phyloP scores from a whole-genome alignment of 2,888 invertebrate genomes.

The Agonopterix subpropinquella region DNA sequence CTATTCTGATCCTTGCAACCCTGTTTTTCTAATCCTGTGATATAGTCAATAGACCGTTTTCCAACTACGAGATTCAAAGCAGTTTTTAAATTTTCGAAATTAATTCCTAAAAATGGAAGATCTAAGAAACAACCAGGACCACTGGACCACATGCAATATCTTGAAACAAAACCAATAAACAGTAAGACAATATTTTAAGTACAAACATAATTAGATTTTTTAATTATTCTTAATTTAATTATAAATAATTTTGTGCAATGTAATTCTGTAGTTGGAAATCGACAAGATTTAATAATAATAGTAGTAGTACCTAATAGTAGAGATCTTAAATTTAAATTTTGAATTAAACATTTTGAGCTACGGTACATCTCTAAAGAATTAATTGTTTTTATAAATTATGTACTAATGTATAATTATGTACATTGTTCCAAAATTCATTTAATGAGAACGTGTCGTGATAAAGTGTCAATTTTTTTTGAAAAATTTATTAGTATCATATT shows the following conservation, averaged over 20 bases:
- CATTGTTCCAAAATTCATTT: constrained; percentile 59
- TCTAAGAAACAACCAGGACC: too few relatives aligned
- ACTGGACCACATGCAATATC: too few relatives aligned
- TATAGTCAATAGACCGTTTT: constrained; percentile 41
- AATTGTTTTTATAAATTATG: constrained; percentile 29
- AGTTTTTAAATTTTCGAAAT: too few relatives aligned
- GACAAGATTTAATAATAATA: constrained; percentile 29
- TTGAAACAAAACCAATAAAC: too few relatives aligned
- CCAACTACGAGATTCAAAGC: constrained; percentile 33
- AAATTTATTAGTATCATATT: constrained; percentile 24
- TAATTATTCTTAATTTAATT: not conserved
- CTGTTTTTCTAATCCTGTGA: constrained; percentile 67
- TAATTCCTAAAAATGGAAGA: too few relatives aligned
- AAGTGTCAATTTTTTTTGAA: constrained; percentile 22
- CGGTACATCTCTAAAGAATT: constrained; percentile 54
- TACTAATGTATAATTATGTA: constrained; percentile 60
- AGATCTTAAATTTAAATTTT: constrained; percentile 50
- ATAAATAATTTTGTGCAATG: not conserved
- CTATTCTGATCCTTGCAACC: constrained; percentile 48
- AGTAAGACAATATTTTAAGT: too few relatives aligned
- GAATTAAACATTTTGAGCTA: constrained; percentile 66
- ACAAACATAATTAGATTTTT: too few relatives aligned
- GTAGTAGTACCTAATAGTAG: constrained; percentile 38
- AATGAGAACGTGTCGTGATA: constrained; percentile 30
- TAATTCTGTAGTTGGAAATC: constrained; percentile 31